Conservation (phyloP, 2,113 vertebrate genomes). For the Aegypius monachus region DNA sequence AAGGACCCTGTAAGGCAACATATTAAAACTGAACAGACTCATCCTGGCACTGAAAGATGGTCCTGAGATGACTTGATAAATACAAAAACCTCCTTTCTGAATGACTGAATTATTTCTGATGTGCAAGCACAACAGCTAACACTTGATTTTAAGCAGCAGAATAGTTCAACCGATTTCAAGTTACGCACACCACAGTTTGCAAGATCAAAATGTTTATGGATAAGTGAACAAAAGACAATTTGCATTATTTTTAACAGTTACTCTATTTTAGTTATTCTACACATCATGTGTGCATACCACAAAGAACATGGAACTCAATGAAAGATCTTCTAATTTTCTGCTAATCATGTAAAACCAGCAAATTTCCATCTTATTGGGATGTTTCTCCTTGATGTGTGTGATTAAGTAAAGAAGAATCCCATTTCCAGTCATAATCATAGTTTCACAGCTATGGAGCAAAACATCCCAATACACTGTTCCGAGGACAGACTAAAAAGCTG, state of each 20-base stretch:
- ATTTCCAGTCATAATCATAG: neutral
- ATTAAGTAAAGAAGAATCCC: neutral
- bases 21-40: neutral
- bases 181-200: neutral
- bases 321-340: neutral
- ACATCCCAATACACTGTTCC: neutral
- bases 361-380: neutral
- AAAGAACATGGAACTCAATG: neutral
- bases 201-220: neutral
- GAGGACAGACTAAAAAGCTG: neutral
- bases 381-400: neutral
- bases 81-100: neutral
- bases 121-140: neutral
- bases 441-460: neutral
- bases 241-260: neutral
- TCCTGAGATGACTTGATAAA: neutral
- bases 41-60: neutral
- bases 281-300: neutral
- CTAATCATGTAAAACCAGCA: neutral
- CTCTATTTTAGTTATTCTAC: neutral
- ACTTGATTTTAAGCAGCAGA: neutral
- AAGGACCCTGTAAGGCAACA: neutral
- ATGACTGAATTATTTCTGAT: neutral
- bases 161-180: neutral
- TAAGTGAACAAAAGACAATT: neutral